Conservation (phyloP, 2,113 vertebrate species). For the Hystrix cristata region DNA sequence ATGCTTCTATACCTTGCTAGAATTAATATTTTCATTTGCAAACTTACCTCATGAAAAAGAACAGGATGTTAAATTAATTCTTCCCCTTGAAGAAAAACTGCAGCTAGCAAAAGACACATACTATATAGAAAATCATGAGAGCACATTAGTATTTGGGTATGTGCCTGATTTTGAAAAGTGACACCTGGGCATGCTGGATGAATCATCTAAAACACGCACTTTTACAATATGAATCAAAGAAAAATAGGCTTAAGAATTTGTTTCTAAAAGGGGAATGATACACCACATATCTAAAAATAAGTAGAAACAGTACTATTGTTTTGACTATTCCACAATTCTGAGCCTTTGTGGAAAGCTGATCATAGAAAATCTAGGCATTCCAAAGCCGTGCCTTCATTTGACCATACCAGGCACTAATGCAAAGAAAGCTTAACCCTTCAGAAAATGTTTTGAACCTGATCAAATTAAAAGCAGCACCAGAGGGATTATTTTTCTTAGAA, state of each 20-base stretch:
- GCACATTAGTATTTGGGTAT: not conserved
- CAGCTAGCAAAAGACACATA: not conserved
- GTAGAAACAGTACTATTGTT: not conserved
- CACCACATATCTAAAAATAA: not conserved
- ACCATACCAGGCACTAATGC: slow-evolving; percentile 49
- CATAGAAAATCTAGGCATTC: slow-evolving; percentile 8
- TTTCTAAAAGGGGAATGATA: not conserved
- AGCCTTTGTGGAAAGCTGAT: not conserved
- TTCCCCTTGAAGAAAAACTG: not conserved
- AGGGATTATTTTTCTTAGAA: slow-evolving; percentile 84
- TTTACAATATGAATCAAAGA: slow-evolving; percentile 15
- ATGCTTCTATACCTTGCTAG: not conserved
- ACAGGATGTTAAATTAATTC: not conserved
- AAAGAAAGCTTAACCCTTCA: slow-evolving; percentile 73
- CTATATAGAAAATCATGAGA: not conserved
- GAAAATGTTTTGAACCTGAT: slow-evolving; percentile 79
- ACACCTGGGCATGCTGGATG: not conserved
- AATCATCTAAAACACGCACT: not conserved
- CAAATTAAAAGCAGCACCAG: slow-evolving; percentile 75
- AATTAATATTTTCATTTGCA: slow-evolving; percentile 1
- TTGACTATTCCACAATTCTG: not conserved
- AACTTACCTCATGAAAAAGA: slow-evolving; percentile 34
- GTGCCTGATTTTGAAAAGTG: slow-evolving; percentile 18
- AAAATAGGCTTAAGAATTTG: not conserved
- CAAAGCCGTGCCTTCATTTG: slow-evolving; percentile 62